Evolutionary conservation across 2,797 vertebrate species (phyloP).

Genomic region (Schizothorax lantsangensis): DNA sequence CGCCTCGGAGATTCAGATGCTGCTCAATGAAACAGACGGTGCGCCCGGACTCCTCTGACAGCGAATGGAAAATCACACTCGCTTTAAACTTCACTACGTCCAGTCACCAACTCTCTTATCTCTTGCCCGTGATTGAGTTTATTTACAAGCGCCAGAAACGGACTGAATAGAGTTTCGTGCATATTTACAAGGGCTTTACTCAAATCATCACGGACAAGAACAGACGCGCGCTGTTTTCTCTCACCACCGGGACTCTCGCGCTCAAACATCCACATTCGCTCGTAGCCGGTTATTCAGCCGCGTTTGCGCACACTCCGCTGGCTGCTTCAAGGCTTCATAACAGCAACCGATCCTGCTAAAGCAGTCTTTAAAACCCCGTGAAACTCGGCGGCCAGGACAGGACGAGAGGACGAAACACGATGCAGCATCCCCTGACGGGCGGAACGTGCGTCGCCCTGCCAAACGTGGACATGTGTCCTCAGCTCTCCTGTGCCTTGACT

Average conservation of each 20-base stretch:
- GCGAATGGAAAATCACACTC: constrained; percentile 78
- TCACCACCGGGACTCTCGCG: constrained; percentile 30
- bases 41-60: constrained; percentile 83
- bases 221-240: constrained; percentile 43
- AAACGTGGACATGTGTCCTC: constrained; percentile 93
- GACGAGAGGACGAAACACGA: constrained; percentile 79
- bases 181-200: constrained; percentile 21
- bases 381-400: constrained; percentile 74
- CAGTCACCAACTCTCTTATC: constrained; percentile 74
- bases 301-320: constrained; percentile 24
- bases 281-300: constrained; percentile 1
- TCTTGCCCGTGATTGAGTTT: constrained; percentile 45
- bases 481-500: constrained; percentile 96
- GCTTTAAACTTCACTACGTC: constrained; percentile 78
- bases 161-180: constrained; percentile 2
- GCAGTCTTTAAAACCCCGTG: constrained; percentile 46
- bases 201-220: not conserved
- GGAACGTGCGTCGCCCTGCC: constrained; percentile 95
- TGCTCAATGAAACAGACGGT: constrained; percentile 81
- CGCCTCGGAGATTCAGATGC: constrained; percentile 79
- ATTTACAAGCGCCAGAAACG: constrained; percentile 3
- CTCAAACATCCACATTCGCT: constrained; percentile 16
- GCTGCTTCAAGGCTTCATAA: constrained; percentile 36
- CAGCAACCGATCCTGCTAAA: constrained; percentile 30
- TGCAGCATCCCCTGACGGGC: constrained; percentile 95